These are phyloP conservation scores for Epinotia nisella DNA, from an alignment of 2,888 invertebrate genomes.

Conservation along the genomic window DNA sequence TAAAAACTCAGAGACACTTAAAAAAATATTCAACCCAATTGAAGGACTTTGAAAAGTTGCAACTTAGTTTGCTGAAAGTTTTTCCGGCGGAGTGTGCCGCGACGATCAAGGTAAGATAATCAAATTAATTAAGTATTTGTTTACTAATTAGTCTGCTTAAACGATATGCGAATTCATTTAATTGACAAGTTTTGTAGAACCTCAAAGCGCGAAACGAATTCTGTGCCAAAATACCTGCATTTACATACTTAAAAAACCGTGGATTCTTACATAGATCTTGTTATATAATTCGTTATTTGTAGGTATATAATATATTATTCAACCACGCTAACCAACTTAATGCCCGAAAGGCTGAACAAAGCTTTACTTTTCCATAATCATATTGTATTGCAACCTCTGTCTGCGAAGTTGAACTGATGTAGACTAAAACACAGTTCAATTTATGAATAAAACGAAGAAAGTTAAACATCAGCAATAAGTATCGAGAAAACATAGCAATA, in stretches of 20 bases:
- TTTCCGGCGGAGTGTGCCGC: neutral
- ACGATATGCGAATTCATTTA: constrained; percentile 24
- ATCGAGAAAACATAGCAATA: no score
- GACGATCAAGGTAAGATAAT: constrained; percentile 26
- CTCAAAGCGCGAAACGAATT: neutral
- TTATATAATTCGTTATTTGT: neutral
- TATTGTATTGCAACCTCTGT: no score
- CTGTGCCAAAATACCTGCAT: neutral
- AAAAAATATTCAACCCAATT: neutral
- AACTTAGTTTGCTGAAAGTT: constrained; percentile 22
- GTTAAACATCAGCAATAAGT: no score
- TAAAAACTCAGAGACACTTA: neutral
- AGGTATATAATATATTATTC: neutral
- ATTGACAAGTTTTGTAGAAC: neutral
- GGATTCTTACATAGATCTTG: neutral
- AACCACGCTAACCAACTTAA: neutral
- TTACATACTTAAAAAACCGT: neutral
- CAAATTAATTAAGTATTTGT: neutral
- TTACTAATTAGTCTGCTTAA: neutral
- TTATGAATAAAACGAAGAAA: no score
- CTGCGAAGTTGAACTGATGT: no score
- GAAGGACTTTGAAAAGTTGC: constrained; percentile 22
- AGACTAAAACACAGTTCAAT: no score
- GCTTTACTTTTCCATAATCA: no score
- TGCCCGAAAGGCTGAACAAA: no score